Conservation (phyloP, 2,888 invertebrate genomes). For the Andrena haemorrhoa region DNA sequence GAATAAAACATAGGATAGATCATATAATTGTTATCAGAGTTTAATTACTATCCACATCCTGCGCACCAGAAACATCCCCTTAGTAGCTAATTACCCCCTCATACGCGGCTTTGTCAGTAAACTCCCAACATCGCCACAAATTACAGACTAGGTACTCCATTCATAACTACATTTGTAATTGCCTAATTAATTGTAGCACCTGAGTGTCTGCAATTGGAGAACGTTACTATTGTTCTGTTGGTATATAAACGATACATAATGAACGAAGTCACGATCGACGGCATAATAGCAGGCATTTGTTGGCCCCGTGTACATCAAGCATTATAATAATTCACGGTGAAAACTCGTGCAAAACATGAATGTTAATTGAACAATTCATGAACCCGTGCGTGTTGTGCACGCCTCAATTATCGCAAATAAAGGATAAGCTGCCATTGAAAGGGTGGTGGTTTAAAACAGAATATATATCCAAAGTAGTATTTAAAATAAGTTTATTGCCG, state of each 20-base stretch:
- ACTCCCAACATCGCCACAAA: background rate
- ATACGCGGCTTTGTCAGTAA: background rate
- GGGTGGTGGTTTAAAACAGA: background rate
- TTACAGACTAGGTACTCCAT: background rate
- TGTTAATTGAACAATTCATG: background rate
- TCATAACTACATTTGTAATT: background rate
- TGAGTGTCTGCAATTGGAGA: background rate
- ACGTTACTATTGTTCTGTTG: background rate
- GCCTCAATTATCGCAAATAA: background rate
- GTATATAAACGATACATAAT: background rate
- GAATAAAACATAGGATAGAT: background rate
- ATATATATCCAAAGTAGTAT: background rate
- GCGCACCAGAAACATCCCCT: background rate
- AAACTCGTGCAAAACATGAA: background rate
- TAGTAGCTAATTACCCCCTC: background rate
- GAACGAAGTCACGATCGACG: background rate
- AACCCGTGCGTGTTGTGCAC: background rate
- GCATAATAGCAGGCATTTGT: background rate
- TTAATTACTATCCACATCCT: background rate
- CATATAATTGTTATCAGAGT: too few species aligned
- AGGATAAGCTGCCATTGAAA: background rate
- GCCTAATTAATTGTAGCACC: background rate
- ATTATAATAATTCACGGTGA: background rate
- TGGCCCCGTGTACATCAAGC: background rate
- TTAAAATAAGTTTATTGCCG: conserved; percentile 56